Conservation (phyloP, 1,140 invertebrate species). For the Formica exsecta region DNA sequence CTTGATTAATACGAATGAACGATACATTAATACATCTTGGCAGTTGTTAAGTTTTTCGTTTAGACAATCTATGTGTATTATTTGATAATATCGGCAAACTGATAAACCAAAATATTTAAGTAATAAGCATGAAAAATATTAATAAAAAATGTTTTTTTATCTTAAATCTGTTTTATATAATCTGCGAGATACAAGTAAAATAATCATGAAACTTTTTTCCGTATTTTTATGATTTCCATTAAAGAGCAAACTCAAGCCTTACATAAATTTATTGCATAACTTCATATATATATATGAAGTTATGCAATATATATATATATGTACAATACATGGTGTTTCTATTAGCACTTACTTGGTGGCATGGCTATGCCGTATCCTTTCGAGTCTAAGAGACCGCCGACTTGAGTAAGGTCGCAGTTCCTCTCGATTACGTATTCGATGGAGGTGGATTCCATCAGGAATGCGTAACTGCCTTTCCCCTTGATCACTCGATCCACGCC, state of each 20-base stretch:
- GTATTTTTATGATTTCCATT: background rate
- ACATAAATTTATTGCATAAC: background rate
- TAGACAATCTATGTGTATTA: background rate
- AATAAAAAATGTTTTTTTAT: background rate
- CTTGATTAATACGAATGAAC: background rate
- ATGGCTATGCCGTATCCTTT: constrained; percentile 98
- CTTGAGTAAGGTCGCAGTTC: constrained; percentile 96
- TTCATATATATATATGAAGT: too few species aligned
- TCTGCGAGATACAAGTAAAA: background rate
- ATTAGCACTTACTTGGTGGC: constrained; percentile 91
- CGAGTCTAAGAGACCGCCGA: constrained; percentile 95
- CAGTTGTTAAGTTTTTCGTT: background rate
- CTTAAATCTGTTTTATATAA: background rate
- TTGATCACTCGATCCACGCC: constrained; percentile 94
- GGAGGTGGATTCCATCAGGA: constrained; percentile 97
- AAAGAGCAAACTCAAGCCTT: background rate
- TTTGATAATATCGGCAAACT: background rate
- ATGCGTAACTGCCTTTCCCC: constrained; percentile 95
- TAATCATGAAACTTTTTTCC: background rate
- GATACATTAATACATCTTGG: constrained; percentile 10
- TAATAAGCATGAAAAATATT: background rate
- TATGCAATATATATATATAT: too few species aligned
- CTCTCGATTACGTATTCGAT: constrained; percentile 97
- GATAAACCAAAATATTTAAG: background rate
- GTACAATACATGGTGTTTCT: background rate